Evolutionary conservation across 2,888 invertebrate species (phyloP).

Genomic region (Agonum fuliginosum): DNA sequence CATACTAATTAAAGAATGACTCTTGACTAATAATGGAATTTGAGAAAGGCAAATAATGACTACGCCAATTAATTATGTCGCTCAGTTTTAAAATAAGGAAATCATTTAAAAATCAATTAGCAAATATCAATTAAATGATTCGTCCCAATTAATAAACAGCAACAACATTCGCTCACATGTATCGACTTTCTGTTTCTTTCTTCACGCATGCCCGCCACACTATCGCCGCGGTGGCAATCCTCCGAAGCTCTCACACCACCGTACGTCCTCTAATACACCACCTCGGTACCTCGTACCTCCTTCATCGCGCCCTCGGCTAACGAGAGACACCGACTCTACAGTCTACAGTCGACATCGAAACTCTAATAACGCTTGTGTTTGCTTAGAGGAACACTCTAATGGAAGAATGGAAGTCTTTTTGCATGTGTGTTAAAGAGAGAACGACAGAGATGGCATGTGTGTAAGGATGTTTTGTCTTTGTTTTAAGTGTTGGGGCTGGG

Average conservation of each 20-base stretch:
- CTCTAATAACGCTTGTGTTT: constrained; percentile 42
- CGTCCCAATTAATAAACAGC: too few relatives aligned
- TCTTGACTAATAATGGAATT: too few relatives aligned
- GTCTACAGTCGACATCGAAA: constrained; percentile 11
- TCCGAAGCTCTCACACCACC: neutral
- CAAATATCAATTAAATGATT: too few relatives aligned
- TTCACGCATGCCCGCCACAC: too few relatives aligned
- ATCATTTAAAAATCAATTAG: too few relatives aligned
- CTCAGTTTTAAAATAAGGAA: too few relatives aligned
- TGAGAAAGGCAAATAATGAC: too few relatives aligned
- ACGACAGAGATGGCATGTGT: neutral
- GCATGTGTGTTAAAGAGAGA: constrained; percentile 10
- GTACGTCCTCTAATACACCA: neutral
- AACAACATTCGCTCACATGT: too few relatives aligned
- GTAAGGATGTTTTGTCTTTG: neutral
- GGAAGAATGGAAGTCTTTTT: constrained; percentile 46
- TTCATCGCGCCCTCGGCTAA: neutral
- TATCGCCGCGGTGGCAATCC: neutral
- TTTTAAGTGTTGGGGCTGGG: neutral
- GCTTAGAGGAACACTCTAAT: constrained; percentile 26
- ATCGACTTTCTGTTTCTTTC: neutral
- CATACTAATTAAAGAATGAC: too few relatives aligned
- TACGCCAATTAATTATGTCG: too few relatives aligned
- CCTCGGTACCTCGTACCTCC: too few relatives aligned
- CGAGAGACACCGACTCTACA: constrained; percentile 15